Evolutionary conservation across 2,888 invertebrate species (phyloP).

Genomic region (Autographa gamma): DNA sequence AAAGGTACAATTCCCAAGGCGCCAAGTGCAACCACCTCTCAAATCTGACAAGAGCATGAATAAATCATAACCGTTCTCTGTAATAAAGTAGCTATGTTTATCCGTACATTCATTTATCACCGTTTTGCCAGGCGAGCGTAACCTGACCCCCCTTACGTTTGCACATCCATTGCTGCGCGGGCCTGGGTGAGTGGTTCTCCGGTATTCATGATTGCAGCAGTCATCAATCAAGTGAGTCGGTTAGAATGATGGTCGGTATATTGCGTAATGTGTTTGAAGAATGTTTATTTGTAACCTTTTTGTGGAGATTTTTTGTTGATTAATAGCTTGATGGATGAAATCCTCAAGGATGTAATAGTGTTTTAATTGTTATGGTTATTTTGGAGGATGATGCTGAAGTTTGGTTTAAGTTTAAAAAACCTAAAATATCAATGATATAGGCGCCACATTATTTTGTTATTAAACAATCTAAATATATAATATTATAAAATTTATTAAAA

Average conservation of each 20-base stretch:
- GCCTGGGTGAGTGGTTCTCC: constrained; percentile 64
- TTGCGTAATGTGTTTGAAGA: constrained; percentile 82
- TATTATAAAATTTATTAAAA: not conserved
- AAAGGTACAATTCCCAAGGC: constrained; percentile 52
- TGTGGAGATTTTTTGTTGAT: constrained; percentile 73
- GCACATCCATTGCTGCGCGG: constrained; percentile 41
- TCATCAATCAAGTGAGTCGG: constrained; percentile 80
- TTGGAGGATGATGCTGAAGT: constrained; percentile 12
- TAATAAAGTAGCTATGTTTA: constrained; percentile 88
- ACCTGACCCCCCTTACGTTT: constrained; percentile 60
- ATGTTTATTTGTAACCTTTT: constrained; percentile 75
- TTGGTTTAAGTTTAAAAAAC: too few relatives aligned
- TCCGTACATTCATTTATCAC: constrained; percentile 85
- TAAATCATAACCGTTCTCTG: constrained; percentile 85
- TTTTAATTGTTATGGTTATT: constrained; percentile 59
- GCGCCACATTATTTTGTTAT: not conserved
- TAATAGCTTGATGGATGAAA: constrained; percentile 73
- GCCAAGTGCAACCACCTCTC: constrained; percentile 78
- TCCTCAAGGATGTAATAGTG: constrained; percentile 51
- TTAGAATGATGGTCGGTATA: constrained; percentile 76
- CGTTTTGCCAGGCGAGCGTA: constrained; percentile 72
- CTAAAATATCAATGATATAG: not conserved
- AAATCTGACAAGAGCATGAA: constrained; percentile 85
- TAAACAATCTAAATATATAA: not conserved
- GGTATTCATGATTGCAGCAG: constrained; percentile 75